Conservation (phyloP, 1,140 invertebrate genomes). For the Phortica variegata region DNA sequence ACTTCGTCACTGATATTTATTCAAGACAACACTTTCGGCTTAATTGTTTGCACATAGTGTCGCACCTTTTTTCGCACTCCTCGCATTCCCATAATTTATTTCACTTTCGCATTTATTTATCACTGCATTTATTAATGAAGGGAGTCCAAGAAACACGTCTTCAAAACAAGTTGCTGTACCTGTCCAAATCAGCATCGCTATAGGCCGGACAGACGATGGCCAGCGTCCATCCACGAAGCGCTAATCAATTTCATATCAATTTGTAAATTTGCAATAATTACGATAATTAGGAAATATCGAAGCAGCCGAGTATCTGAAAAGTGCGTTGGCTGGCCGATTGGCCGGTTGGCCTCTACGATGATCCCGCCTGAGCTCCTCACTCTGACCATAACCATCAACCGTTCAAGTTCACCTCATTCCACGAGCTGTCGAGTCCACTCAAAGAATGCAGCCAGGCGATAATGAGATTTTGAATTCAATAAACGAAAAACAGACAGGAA, state of each 20-base stretch:
- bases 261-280: slow-evolving; percentile 58
- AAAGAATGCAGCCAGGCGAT: slow-evolving; percentile 50
- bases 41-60: too few relatives aligned
- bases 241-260: slow-evolving; percentile 58
- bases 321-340: slow-evolving; percentile 29
- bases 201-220: slow-evolving; percentile 10
- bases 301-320: slow-evolving; percentile 35
- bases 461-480: slow-evolving; percentile 52
- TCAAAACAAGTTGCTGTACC: slow-evolving; percentile 4
- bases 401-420: background rate
- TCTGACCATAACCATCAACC: too few relatives aligned
- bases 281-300: slow-evolving; percentile 51
- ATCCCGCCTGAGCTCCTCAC: too few relatives aligned
- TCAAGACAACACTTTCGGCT: too few relatives aligned
- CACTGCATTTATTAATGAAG: too few relatives aligned
- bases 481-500: too few relatives aligned
- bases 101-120: too few relatives aligned
- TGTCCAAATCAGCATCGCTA: slow-evolving; percentile 10
- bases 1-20: too few relatives aligned
- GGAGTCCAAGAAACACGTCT: too few relatives aligned
- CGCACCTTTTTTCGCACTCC: too few relatives aligned
- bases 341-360: slow-evolving; percentile 6
- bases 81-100: too few relatives aligned
- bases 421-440: slow-evolving; percentile 33
- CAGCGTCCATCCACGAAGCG: slow-evolving; percentile 26